Evolutionary conservation across 2,888 invertebrate genomes (phyloP).

Genomic region (Trichopria drosophilae): DNA sequence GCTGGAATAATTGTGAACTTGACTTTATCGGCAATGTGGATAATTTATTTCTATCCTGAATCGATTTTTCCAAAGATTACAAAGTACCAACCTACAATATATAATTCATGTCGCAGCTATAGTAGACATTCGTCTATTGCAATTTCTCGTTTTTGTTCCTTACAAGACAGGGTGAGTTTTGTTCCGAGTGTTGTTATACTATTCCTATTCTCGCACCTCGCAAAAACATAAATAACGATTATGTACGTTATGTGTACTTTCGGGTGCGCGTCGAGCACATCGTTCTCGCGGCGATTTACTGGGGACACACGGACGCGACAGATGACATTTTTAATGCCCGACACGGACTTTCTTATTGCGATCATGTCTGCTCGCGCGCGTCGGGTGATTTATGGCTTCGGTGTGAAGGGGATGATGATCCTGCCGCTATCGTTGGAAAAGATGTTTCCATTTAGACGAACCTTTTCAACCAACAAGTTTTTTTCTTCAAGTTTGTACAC

Average conservation of each 20-base stretch:
- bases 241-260: conserved; percentile 36
- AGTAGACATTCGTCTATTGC: too few species aligned
- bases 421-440: too few species aligned
- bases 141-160: too few species aligned
- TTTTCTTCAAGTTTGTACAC: too few species aligned
- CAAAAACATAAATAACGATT: conserved; percentile 48
- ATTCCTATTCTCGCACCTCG: conserved; percentile 27
- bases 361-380: conserved; percentile 22
- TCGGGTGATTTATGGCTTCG: conserved; percentile 18
- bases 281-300: not conserved
- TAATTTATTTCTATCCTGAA: too few species aligned
- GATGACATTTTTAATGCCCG: conserved; percentile 41
- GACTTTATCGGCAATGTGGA: too few species aligned
- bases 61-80: too few species aligned
- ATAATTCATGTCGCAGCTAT: too few species aligned
- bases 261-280: conserved; percentile 35
- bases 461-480: too few species aligned
- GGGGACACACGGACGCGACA: conserved; percentile 4
- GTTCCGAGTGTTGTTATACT: conserved; percentile 16
- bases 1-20: too few species aligned
- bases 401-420: not conserved
- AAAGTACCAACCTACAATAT: too few species aligned
- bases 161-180: conserved; percentile 20
- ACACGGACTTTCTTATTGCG: conserved; percentile 42
- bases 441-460: too few species aligned